Evolutionary conservation across 2,113 vertebrate genomes (phyloP), one percentile per base, ranked within the genome.

Genomic region (Vulpes ferrilata): DNA sequence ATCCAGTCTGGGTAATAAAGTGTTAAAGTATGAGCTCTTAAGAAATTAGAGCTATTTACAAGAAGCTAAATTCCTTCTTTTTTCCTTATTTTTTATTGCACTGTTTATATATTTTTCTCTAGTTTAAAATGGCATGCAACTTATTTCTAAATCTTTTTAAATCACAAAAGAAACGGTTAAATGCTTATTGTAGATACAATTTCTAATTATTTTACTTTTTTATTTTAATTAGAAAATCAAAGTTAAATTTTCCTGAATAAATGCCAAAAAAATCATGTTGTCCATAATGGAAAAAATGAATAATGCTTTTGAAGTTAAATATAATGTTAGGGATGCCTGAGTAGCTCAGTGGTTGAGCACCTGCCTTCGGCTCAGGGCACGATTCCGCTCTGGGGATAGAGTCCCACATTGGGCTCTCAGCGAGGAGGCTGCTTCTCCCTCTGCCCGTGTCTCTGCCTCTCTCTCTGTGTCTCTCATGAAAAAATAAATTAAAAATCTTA

Each of bases 281-380:
- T 32, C 10, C 85, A 69, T 88, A 43, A 23, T 3, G 43, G 55
- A 78, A 55, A 94, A 76, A 23, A 57, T 71, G 27, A 51, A 88
- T 62, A 73, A 32, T 43, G 20, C 51, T 96, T 93, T 93, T 78
- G 10, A 95, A 90, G 85, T 92, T 76, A 81, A 87, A 38, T 91
- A 90, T 82, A 94, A 85, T 74, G 94, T 84, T 84, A 86, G 43
- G 43, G 43, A 43, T 43, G 43, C 43, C 43, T 43, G 43, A 43
- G 43, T 43, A 43, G 43, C 43, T 43, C 43, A 43, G 43, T 43
- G 7, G 43, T 43, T 43, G 6, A 43, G 43, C n/a, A n/a, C n/a
- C n/a, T n/a, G n/a, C 43, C 43, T 43, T 43, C 43, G 7, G 43
- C 43, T 43, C 5, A 43, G 43, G 43, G 43, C 6, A 43, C 6